Conservation (phyloP, 1,140 invertebrate genomes). For the Neotoxoptera formosana region DNA sequence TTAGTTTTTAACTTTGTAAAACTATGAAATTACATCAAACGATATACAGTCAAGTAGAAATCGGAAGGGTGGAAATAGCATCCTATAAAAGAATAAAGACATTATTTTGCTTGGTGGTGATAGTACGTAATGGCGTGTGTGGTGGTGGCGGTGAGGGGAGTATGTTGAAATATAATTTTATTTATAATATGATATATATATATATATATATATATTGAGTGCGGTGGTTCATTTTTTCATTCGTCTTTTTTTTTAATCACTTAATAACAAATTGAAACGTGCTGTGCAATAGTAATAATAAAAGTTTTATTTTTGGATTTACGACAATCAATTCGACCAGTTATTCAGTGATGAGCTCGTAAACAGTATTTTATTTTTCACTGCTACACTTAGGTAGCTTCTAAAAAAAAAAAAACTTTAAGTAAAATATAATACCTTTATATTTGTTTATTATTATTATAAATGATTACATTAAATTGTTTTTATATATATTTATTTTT, state of each 20-base stretch:
- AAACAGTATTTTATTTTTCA: not conserved
- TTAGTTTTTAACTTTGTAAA: slow-evolving; percentile 56
- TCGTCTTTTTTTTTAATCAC: not conserved
- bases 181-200: no score
- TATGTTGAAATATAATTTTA: not conserved
- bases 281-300: not conserved
- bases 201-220: not conserved
- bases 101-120: slow-evolving; percentile 22
- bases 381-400: no score
- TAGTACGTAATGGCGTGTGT: not conserved
- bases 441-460: not conserved
- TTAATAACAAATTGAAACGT: slow-evolving; percentile 22
- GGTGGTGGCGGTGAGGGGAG: no score
- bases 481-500: not conserved
- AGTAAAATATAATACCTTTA: not conserved
- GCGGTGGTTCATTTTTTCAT: not conserved
- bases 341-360: not conserved
- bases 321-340: not conserved
- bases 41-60: slow-evolving; percentile 9
- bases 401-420: no score
- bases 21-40: slow-evolving; percentile 54
- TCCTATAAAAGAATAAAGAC: slow-evolving; percentile 56
- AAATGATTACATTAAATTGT: no score
- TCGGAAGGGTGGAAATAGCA: slow-evolving; percentile 4
- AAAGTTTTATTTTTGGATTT: slow-evolving; percentile 13